Evolutionary conservation across 2,888 invertebrate genomes (phyloP).

Genomic region (Pseudolycoriella hygida): DNA sequence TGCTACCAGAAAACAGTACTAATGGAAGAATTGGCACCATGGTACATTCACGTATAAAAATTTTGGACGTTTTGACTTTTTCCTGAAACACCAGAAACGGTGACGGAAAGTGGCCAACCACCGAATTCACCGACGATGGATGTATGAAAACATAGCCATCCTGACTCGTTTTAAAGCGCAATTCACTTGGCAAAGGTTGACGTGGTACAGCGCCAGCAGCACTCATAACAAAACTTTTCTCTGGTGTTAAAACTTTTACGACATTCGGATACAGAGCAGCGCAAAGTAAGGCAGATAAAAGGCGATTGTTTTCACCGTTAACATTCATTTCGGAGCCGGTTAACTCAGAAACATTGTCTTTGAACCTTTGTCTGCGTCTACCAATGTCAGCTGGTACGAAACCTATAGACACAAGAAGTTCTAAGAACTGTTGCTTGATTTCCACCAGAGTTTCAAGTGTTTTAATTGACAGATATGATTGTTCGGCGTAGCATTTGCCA

Average conservation of each 20-base stretch:
- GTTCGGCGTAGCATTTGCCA: constrained; percentile 60
- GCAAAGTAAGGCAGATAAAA: constrained; percentile 70
- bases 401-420: constrained; percentile 56
- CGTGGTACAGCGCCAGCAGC: constrained; percentile 57
- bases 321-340: constrained; percentile 50
- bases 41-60: constrained; percentile 64
- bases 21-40: constrained; percentile 61
- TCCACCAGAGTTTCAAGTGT: constrained; percentile 72
- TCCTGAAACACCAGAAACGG: constrained; percentile 70
- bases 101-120: constrained; percentile 44
- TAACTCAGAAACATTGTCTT: constrained; percentile 45
- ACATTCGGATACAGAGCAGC: constrained; percentile 89
- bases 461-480: constrained; percentile 66
- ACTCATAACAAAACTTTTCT: constrained; percentile 55
- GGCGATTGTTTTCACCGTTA: constrained; percentile 53
- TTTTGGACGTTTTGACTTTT: constrained; percentile 61
- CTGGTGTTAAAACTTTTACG: constrained; percentile 61
- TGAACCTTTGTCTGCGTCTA: constrained; percentile 26
- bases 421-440: constrained; percentile 66
- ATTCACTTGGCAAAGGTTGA: constrained; percentile 48
- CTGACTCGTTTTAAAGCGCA: constrained; percentile 53
- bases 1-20: constrained; percentile 54
- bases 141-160: constrained; percentile 59
- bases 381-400: constrained; percentile 53
- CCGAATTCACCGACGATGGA: constrained; percentile 59